Evolutionary conservation across 2,113 vertebrate species (phyloP), one percentile per base, ranked within the genome.

Genomic region (Lota lota): DNA sequence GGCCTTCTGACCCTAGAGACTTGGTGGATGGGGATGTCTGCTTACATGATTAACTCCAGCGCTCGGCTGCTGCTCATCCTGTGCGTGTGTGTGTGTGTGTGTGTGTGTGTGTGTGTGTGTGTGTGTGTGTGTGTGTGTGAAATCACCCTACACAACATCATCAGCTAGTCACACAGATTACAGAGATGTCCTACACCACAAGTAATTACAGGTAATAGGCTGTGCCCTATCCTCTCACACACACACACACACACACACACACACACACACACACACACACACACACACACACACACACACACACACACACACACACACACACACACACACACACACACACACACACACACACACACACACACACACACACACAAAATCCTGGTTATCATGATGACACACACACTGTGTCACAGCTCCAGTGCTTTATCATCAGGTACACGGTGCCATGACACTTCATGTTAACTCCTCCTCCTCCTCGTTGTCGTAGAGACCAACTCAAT

Each of bases 1-100:
- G 57, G 17, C 18, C n/a, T 59, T 59, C 21, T 59, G 21, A 59
- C 57, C 21, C n/a, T 14, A 47, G 40, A 47, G 40, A 47, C 40
- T 33, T 10, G 21, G 11, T 20, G 57, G 57, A 19, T 59, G 57
- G 20, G 17, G 57, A 18, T 2, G 11, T 11, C 40, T 47, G 40
- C 12, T 14, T 47, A 47, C 12, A 47, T 47, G 12, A 10, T 47
- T 47, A 8, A 47, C 10, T 47, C 12, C 10, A 11, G 40, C 4
- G 4, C 28, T 33, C 28, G 28, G 28, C 28, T 33, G 28, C 28
- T 33, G 28, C 28, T 33, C 28, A 33, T 33, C 8, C 21, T 61
- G 60, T 61, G 60, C 6, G 10, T 61, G 60, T 61, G 50, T 56
- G 53, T 56, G 53, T 56, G 53, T 56, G 53, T 56, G 53, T n/a